Evolutionary conservation across 2,888 invertebrate genomes (phyloP).

Genomic region (Liodrosophila aerea): DNA sequence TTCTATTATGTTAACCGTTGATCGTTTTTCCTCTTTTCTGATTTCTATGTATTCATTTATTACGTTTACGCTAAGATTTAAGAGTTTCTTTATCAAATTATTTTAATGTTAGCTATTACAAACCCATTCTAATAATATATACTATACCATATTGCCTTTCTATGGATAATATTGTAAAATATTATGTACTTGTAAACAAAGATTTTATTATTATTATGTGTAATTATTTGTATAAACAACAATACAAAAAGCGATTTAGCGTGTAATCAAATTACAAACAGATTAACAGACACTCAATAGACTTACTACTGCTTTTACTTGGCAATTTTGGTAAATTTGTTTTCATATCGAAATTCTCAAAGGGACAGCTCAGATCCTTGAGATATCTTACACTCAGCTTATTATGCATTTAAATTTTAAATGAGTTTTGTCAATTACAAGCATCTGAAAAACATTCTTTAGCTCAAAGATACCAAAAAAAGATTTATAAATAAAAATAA

Average conservation of each 20-base stretch:
- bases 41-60: conserved; percentile 40
- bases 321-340: conserved; percentile 24
- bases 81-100: conserved; percentile 51
- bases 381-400: conserved; percentile 28
- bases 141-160: conserved; percentile 13
- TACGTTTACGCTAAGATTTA: conserved; percentile 62
- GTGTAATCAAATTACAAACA: conserved; percentile 18
- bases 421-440: conserved; percentile 24
- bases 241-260: conserved; percentile 37
- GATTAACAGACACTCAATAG: conserved; percentile 30
- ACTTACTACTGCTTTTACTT: conserved; percentile 12
- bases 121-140: conserved; percentile 30
- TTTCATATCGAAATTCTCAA: conserved; percentile 13
- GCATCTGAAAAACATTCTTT: conserved; percentile 29
- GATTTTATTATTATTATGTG: conserved; percentile 63
- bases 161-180: conserved; percentile 65
- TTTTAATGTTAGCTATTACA: conserved; percentile 59
- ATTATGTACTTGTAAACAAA: conserved; percentile 69
- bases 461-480: conserved; percentile 66
- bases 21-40: conserved; percentile 16
- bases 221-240: conserved; percentile 52
- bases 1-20: conserved; percentile 15
- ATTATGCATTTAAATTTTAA: conserved; percentile 45
- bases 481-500: conserved; percentile 10
- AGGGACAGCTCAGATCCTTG: conserved; percentile 8